Conservation (phyloP, 2,113 vertebrate genomes). For the Barbus barbus region DNA sequence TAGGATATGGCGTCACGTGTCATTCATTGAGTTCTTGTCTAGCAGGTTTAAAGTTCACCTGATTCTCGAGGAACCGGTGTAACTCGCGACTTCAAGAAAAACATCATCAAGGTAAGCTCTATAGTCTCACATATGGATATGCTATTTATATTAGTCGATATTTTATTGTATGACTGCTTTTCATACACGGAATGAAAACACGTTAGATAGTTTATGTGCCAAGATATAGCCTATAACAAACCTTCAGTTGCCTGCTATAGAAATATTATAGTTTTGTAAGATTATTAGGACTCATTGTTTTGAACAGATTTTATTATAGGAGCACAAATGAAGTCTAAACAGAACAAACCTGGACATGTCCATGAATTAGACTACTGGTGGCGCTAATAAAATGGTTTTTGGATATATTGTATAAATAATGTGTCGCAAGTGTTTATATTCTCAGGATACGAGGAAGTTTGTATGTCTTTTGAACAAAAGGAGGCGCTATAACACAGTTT, state of each 20-base stretch:
- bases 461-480: not conserved
- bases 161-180: not conserved
- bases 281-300: not conserved
- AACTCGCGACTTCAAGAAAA: not conserved
- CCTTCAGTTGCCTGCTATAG: not conserved
- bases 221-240: no score
- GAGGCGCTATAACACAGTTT: not conserved
- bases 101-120: not conserved
- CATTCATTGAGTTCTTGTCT: not conserved
- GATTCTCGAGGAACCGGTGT: slow-evolving; percentile 2
- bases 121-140: not conserved
- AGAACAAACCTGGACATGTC: no score
- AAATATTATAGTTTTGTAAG: not conserved
- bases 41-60: slow-evolving; percentile 31
- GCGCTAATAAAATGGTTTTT: not conserved
- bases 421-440: not conserved
- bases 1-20: not conserved
- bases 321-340: not conserved
- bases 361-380: not conserved
- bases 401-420: not conserved
- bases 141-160: not conserved
- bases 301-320: not conserved
- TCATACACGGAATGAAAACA: not conserved
- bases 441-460: not conserved
- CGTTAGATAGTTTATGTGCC: not conserved